Base-by-base conservation (phyloP, 1,140 invertebrate genomes). In the Dendrolimus kikuchii region DNA sequence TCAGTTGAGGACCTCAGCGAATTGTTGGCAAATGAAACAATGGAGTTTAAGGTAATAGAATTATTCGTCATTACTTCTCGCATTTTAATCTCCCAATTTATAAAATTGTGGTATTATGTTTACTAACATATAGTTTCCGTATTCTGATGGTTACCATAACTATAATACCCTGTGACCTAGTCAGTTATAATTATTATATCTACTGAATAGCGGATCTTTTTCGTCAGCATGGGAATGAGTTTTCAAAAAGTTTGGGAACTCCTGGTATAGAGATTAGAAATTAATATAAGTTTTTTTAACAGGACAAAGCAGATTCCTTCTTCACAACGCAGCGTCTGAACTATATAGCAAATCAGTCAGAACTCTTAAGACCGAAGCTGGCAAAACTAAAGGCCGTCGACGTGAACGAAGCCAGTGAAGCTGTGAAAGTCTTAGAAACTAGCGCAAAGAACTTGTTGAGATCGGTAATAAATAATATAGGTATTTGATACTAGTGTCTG, bases 1-100 rank as follows among this genome's bases (percentile, higher is more conserved):
- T 93, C 94, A 0, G 94, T 96, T 0, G 95, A 98, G 71, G 83
- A 90, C n/a, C 71, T 98, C 49, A 63, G 62, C 9, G 60, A 71
- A 8, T 46, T 67, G 5, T 66, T 86, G 5, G 57, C 66, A 5
- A 80, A 81, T 44, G 77, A 83, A 56, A 86, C 75, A 5, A 60
- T 74, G 38, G 82, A 86, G 46, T 86, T 85, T 44, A 81, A 86
- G 75, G 82, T 86, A 68, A 23, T 3, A 23, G 23, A 23, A 23
- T 23, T 23, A 23, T 23, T 23, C 23, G 23, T 23, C 23, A 23
- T 23, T 23, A 3, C 23, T 23, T 1, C 23, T 3, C 3, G 23
- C 23, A 23, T 23, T 23, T 23, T 23, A 23, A 23, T 23, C 1
- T 23, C 23, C 23, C 23, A n/a, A n/a, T 23, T 23, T 23, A 3